Percentiles rank a stretch among this genome's conserved stretches.
phyloP scores from a whole-genome alignment of 53 echinoderm and acorn worm genomes.

The Mesocentrotus franciscanus region DNA sequence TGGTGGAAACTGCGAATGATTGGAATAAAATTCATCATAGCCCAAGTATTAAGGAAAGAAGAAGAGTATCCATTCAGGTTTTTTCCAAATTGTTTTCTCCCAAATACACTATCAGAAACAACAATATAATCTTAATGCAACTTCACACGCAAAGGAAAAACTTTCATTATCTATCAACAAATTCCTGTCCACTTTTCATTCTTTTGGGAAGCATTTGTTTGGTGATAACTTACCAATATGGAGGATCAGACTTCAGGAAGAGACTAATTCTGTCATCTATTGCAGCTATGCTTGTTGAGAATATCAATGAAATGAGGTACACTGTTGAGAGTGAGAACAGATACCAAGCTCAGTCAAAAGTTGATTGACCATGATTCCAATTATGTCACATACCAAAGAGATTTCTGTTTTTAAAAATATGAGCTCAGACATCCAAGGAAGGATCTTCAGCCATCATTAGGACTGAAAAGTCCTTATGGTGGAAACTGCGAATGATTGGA shows the following conservation, averaged over 20 bases:
- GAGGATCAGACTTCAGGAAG: constrained; percentile 80
- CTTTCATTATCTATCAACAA: no score
- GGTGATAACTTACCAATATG: constrained; percentile 78
- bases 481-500: constrained; percentile 73
- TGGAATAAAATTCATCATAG: constrained; percentile 69
- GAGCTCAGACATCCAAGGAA: constrained; percentile 65
- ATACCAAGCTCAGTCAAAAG: neutral
- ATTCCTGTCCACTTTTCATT: neutral
- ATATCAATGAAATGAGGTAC: constrained; percentile 89
- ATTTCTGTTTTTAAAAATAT: neutral
- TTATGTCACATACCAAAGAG: neutral
- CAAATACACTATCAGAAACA: no score
- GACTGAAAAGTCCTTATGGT: constrained; percentile 66
- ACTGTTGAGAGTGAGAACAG: constrained; percentile 71
- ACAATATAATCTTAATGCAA: no score
- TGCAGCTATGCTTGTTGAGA: constrained; percentile 91
- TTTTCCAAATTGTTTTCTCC: no score
- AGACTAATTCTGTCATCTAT: constrained; percentile 96
- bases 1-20: constrained; percentile 71
- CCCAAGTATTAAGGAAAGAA: neutral
- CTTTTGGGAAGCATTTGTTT: neutral
- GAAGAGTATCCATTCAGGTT: no score
- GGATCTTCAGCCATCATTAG: constrained; percentile 65
- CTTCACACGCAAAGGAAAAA: no score
- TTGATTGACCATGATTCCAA: neutral